Conservation (phyloP, 2,113 vertebrate genomes). For the Actenoides lindsayi region DNA sequence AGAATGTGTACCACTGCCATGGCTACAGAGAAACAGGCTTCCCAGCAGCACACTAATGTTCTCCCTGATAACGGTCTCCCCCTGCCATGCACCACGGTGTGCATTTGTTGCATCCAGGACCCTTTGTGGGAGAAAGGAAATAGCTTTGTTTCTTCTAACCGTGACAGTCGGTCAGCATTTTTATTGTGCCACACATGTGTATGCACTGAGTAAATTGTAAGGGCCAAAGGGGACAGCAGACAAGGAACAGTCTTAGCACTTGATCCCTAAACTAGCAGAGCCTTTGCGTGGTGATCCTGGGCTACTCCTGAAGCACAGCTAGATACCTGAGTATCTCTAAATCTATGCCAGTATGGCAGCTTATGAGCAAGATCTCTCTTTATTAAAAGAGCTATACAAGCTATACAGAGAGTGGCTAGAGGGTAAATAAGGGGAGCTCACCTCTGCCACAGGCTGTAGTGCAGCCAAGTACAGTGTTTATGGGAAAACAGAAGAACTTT, state of each 20-base stretch:
- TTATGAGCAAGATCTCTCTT: background rate
- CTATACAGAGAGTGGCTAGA: accelerated
- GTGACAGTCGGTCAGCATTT: background rate
- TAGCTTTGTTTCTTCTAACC: background rate
- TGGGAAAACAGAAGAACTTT: background rate
- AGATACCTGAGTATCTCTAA: background rate
- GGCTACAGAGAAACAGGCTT: background rate
- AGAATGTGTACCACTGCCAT: background rate
- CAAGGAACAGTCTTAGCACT: background rate
- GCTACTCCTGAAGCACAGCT: background rate
- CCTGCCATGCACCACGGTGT: too few relatives aligned
- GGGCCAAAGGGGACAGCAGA: background rate
- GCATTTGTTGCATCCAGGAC: background rate
- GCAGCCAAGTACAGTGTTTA: background rate
- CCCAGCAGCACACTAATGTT: background rate
- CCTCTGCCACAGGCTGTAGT: background rate
- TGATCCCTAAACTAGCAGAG: background rate
- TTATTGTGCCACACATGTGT: background rate
- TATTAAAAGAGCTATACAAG: background rate
- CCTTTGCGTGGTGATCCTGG: background rate
- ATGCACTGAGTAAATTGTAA: background rate
- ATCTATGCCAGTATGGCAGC: background rate
- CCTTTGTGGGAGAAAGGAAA: background rate
- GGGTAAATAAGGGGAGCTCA: background rate
- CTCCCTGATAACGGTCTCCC: background rate